Conservation (phyloP, 2,888 invertebrate species). For the Caenorhabditis sp. region DNA sequence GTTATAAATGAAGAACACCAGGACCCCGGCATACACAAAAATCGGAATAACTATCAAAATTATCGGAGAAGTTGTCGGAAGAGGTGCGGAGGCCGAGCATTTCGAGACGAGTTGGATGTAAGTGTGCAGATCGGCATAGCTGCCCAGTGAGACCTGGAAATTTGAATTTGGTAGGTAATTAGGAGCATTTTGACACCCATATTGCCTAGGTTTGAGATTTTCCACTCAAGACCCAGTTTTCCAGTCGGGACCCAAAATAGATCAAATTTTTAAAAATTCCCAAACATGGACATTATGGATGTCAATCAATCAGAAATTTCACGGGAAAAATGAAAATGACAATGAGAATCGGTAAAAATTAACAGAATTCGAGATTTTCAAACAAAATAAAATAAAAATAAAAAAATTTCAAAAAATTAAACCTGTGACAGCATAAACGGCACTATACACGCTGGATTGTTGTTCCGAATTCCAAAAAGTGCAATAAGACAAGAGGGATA, state of each 20-base stretch:
- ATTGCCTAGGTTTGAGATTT: not conserved
- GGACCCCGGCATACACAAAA: slow-evolving; percentile 46
- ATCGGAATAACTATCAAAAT: slow-evolving; percentile 59
- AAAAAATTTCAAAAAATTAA: not conserved
- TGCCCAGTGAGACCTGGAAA: slow-evolving; percentile 60
- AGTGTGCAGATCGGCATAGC: slow-evolving; percentile 62
- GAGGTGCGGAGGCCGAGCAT: slow-evolving; percentile 28
- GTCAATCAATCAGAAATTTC: too few relatives aligned
- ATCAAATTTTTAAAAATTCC: not conserved
- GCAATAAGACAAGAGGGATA: slow-evolving; percentile 49
- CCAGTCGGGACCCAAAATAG: not conserved
- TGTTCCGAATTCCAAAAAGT: slow-evolving; percentile 51
- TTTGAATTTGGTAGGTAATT: not conserved
- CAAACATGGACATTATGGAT: too few relatives aligned
- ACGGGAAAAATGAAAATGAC: too few relatives aligned
- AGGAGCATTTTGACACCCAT: not conserved
- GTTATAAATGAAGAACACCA: slow-evolving; percentile 57
- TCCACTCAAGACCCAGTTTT: not conserved
- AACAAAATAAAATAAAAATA: too few relatives aligned
- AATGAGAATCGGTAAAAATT: not conserved
- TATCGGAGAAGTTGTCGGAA: slow-evolving; percentile 49
- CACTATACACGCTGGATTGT: slow-evolving; percentile 58
- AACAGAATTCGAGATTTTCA: too few relatives aligned
- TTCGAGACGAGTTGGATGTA: slow-evolving; percentile 62
- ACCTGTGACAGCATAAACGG: slow-evolving; percentile 64